Conservation (phyloP, 2,797 vertebrate species). For the Smutsia gigantea region DNA sequence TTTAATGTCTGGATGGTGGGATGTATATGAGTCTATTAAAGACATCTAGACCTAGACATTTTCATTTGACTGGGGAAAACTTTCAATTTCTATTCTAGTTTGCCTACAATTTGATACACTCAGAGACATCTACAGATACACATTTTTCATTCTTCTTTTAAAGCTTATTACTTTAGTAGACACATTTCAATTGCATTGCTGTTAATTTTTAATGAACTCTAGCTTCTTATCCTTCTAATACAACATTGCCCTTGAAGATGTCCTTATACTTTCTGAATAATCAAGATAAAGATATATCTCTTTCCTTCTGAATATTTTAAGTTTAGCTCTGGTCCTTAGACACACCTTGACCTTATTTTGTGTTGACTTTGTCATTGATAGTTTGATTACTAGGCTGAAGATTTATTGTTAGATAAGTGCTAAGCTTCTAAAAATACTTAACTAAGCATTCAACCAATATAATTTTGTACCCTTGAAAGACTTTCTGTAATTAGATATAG, state of each 20-base stretch:
- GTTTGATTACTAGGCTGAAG: constrained; percentile 20
- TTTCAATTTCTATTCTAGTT: neutral
- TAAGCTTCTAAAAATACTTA: constrained; percentile 51
- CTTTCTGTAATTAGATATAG: neutral
- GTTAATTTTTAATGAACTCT: constrained; percentile 56
- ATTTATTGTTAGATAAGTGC: constrained; percentile 23
- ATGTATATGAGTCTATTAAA: neutral
- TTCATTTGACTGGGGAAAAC: neutral
- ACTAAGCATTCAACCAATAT: neutral
- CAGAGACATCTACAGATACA: constrained; percentile 1
- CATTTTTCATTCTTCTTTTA: constrained; percentile 27
- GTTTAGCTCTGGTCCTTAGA: neutral
- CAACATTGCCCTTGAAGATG: constrained; percentile 32
- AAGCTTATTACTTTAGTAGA: constrained; percentile 37
- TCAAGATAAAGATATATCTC: neutral
- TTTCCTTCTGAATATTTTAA: constrained; percentile 47
- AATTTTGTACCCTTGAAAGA: neutral
- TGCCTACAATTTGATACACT: constrained; percentile 6
- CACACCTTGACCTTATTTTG: constrained; percentile 11
- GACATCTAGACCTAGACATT: neutral
- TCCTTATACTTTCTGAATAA: neutral
- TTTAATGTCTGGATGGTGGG: neutral
- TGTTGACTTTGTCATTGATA: constrained; percentile 35
- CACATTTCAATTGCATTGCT: constrained; percentile 25
- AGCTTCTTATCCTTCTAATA: constrained; percentile 48